Conservation (phyloP, 2,797 vertebrate species). For the Eleutherodactylus coqui region DNA sequence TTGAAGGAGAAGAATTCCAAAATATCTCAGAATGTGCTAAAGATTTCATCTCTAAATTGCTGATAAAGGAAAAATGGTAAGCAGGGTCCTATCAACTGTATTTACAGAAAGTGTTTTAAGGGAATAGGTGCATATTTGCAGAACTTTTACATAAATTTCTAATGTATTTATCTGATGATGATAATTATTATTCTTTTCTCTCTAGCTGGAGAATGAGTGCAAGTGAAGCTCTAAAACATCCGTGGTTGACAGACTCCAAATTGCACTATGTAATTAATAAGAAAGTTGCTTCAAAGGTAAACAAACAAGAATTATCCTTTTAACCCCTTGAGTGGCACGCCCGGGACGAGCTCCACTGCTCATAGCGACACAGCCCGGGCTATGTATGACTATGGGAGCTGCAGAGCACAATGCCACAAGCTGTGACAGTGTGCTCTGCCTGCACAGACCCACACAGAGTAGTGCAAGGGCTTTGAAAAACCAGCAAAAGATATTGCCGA, state of each 20-base stretch:
- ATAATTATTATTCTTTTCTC: constrained; percentile 42
- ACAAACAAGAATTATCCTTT: too few species aligned
- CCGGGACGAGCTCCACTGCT: too few species aligned
- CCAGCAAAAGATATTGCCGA: too few species aligned
- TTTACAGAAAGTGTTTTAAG: not conserved
- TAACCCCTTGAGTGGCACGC: too few species aligned
- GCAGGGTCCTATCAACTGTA: not conserved
- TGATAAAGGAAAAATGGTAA: constrained; percentile 97
- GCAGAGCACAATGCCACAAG: too few species aligned
- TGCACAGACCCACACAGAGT: too few species aligned
- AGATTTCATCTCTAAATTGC: constrained; percentile 93
- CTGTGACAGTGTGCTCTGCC: too few species aligned
- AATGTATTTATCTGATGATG: not conserved
- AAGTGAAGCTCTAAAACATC: constrained; percentile 89
- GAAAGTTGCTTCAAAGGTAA: constrained; percentile 76
- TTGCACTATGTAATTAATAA: constrained; percentile 83
- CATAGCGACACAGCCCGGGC: too few species aligned
- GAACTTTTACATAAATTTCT: not conserved
- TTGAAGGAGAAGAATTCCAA: constrained; percentile 90
- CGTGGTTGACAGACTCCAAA: constrained; percentile 89
- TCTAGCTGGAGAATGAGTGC: constrained; percentile 97
- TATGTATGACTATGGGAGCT: too few species aligned
- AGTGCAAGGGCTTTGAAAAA: too few species aligned
- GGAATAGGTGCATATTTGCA: not conserved
- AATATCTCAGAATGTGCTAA: constrained; percentile 90